Conservation (phyloP, 2,113 vertebrate species). For the Sinocyclocheilus anophthalmus region DNA sequence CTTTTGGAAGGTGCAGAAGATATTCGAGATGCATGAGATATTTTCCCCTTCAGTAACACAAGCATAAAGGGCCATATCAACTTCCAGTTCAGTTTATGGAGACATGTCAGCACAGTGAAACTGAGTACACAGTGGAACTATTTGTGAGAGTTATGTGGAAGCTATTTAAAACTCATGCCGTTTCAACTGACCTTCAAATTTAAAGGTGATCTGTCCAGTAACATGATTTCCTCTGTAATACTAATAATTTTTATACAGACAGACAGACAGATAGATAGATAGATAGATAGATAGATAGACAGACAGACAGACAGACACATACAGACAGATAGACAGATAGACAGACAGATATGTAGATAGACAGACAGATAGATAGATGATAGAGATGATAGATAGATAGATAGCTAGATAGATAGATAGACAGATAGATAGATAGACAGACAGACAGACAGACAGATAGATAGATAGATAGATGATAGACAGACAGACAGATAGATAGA, state of each 20-base stretch:
- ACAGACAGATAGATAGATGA: not conserved
- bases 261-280: not conserved
- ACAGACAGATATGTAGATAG: not conserved
- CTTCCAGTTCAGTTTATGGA: not conserved
- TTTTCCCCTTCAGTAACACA: not conserved
- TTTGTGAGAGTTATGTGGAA: not conserved
- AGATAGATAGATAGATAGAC: not conserved
- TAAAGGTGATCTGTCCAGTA: conserved; percentile 16
- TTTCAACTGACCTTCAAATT: not conserved
- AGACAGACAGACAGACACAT: not conserved
- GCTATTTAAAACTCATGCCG: conserved; percentile 23
- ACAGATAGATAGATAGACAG: too few species aligned
- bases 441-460: too few species aligned
- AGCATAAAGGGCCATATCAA: not conserved
- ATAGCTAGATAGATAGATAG: not conserved
- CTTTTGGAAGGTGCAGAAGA: not conserved
- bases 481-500: too few species aligned
- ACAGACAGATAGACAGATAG: not conserved
- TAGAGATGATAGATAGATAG: not conserved
- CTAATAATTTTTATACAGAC: not conserved
- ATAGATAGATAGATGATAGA: too few species aligned
- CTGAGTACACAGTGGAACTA: not conserved
- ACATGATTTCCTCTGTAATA: conserved; percentile 36
- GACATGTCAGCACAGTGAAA: not conserved
- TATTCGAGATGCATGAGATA: not conserved